Conservation (phyloP, 1,140 invertebrate genomes). For the Caenorhabditis elegans region DNA sequence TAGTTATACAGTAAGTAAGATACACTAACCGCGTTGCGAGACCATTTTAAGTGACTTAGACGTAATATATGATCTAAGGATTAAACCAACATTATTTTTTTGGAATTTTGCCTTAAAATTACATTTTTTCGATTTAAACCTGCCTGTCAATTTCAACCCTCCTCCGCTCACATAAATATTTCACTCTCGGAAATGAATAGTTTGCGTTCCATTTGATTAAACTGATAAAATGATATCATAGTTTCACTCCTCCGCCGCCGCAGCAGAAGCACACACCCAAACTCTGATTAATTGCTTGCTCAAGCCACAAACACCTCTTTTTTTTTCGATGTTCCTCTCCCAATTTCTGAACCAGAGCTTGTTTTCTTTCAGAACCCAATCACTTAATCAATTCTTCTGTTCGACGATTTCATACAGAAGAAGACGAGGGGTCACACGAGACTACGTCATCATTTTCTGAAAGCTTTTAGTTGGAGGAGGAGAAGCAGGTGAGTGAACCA, state of each 20-base stretch:
- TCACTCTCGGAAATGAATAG: not conserved
- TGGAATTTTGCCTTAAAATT: too few species aligned
- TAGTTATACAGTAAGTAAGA: too few species aligned
- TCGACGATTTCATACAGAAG: not conserved
- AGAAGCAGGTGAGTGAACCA: slow-evolving; percentile 2
- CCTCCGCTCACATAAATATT: not conserved
- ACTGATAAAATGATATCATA: slow-evolving; percentile 25
- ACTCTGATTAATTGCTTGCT: slow-evolving; percentile 21
- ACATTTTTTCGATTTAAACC: too few species aligned
- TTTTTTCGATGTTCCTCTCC: not conserved
- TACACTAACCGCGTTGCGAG: too few species aligned
- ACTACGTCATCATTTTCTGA: slow-evolving; percentile 15
- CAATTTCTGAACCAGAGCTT: too few species aligned
- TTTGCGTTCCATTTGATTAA: not conserved
- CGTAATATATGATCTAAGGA: too few species aligned
- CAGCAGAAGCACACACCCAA: not conserved
- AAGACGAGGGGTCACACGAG: not conserved
- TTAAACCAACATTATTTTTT: too few species aligned
- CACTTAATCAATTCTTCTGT: not conserved
- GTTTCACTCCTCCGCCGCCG: not conserved
- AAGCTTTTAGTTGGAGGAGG: not conserved
- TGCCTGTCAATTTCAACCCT: not conserved
- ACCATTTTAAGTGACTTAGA: too few species aligned
- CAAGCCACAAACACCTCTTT: not conserved
- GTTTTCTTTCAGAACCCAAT: not conserved